Base-by-base conservation (phyloP, 1,140 invertebrate genomes). In the Pseudachorutes palmiensis region DNA sequence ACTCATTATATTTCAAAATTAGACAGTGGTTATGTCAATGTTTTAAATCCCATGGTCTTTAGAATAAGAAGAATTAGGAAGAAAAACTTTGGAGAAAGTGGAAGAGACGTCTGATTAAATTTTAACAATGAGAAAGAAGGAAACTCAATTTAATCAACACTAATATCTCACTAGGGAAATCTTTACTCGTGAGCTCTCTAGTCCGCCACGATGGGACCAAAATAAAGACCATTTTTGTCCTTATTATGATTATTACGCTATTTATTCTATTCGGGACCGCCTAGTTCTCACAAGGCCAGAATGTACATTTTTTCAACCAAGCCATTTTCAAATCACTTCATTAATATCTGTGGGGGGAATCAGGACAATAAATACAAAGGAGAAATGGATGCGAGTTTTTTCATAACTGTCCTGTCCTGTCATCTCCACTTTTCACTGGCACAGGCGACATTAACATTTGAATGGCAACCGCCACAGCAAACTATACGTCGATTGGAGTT, bases 91-190 rank as follows among this genome's bases (percentile, higher is more conserved):
- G n/a, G n/a, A n/a, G n/a, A n/a, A n/a, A n/a, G n/a, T n/a, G n/a
- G n/a, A n/a, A n/a, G n/a, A 60, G 65, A 28, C 14, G 45, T n/a
- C 22, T 22, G 49, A 65, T 33, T 26, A 65, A 66, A 31, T 33
- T 2, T 12, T 59, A 29, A 41, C n/a, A 32, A 67, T 3, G 33
- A 1, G 19, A 66, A 69, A 65, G 64, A 64, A 59, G 19, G 19
- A 41, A 59, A 65, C 45, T 65, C 67, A 64, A 69, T 69, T 65
- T 69, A 69, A 69, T 69, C 67, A 69, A 69, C 67, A 69, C 59
- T 61, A 69, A 69, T 69, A 69, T 69, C 67, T 61, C 67, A 69
- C 67, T 32, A 65, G 67, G 67, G 67, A 69, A 24, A 64, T 64
- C 58, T 64, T n/a, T 64, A 69, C 65, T 41, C 36, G 19, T 41